These are phyloP conservation scores for Mallotus villosus DNA, from an alignment of 2,797 vertebrate genomes.

Conservation along the genomic window DNA sequence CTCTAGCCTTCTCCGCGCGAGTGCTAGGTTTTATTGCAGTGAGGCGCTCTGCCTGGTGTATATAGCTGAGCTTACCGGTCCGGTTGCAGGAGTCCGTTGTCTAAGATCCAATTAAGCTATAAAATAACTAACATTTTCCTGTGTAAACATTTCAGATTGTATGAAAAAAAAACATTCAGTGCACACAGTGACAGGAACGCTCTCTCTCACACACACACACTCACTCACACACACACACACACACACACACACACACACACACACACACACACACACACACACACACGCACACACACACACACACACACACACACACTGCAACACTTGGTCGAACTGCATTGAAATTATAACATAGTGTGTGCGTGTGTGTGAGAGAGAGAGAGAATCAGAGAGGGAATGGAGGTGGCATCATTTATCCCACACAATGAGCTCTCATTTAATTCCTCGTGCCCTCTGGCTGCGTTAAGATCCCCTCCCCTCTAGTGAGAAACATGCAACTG, in stretches of 20 bases:
- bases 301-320: constrained; percentile 10
- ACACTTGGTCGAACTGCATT: constrained; percentile 8
- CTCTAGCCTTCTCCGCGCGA: not conserved
- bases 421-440: constrained; percentile 1
- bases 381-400: not conserved
- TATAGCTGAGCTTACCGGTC: not conserved
- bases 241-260: not conserved
- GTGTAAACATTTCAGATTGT: not conserved
- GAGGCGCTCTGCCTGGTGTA: not conserved
- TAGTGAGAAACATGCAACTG: constrained; percentile 36
- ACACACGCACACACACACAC: not conserved
- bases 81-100: too few relatives aligned
- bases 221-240: not conserved
- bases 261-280: not conserved
- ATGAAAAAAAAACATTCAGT: not conserved
- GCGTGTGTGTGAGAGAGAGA: not conserved
- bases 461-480: constrained; percentile 9
- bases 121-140: not conserved
- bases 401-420: not conserved
- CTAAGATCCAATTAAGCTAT: too few relatives aligned
- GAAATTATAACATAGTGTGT: not conserved
- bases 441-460: not conserved
- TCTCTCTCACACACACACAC: not conserved
- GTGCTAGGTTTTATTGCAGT: too few relatives aligned
- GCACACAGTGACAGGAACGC: not conserved